A percentile compares a stretch with the other conserved stretches of the same genome.
Evolutionary conservation across 2,888 invertebrate species (phyloP).

Genomic region (Cerastis rubricosa): DNA sequence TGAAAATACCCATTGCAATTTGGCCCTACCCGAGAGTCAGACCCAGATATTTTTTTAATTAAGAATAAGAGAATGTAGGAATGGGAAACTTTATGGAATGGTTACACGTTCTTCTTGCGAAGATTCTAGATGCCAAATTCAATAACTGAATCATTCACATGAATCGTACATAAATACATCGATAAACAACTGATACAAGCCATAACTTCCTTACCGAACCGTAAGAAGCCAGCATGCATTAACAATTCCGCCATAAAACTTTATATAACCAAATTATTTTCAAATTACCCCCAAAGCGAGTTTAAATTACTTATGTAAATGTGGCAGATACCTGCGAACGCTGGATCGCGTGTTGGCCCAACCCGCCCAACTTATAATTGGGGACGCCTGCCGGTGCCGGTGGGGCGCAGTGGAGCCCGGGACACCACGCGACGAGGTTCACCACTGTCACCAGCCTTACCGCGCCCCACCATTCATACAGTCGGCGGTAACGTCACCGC

Average conservation of each 20-base stretch:
- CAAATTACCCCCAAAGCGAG: conserved; percentile 65
- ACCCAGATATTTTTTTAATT: not conserved
- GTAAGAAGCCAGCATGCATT: conserved; percentile 38
- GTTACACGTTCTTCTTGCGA: not conserved
- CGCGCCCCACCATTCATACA: conserved; percentile 19
- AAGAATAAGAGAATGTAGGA: no score
- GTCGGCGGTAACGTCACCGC: conserved; percentile 26
- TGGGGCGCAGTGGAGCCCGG: conserved; percentile 61
- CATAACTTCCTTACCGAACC: conserved; percentile 24
- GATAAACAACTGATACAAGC: conserved; percentile 13
- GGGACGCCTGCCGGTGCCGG: conserved; percentile 49
- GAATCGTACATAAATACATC: not conserved
- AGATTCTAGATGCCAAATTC: conserved; percentile 3
- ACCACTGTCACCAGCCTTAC: conserved; percentile 33
- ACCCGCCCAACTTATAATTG: conserved; percentile 62
- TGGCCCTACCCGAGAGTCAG: not conserved
- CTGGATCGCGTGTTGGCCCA: conserved; percentile 55
- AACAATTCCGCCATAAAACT: conserved; percentile 58
- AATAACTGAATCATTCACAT: conserved; percentile 4
- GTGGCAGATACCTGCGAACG: conserved; percentile 63
- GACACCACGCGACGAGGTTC: conserved; percentile 55
- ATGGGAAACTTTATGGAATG: not conserved
- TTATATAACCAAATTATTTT: conserved; percentile 67
- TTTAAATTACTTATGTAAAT: conserved; percentile 71
- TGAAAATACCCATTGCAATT: not conserved